Conservation (phyloP, 2,888 invertebrate genomes). For the Acronicta psi region DNA sequence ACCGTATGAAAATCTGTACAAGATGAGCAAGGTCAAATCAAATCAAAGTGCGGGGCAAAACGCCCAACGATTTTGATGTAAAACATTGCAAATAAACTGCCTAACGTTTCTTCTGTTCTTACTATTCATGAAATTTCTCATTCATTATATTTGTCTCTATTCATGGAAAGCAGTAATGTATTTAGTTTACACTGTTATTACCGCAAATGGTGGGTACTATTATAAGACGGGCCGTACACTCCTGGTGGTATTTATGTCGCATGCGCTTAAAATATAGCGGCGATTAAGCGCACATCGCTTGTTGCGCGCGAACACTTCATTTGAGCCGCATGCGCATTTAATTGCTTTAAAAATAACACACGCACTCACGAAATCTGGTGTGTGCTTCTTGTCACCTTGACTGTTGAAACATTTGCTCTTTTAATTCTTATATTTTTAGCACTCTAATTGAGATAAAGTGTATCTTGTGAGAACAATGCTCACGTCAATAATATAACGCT, state of each 20-base stretch:
- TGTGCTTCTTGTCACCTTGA: background rate
- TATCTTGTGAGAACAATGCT: too few species aligned
- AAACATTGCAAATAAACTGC: too few species aligned
- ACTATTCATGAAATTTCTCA: too few species aligned
- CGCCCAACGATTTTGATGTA: too few species aligned
- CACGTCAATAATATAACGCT: too few species aligned
- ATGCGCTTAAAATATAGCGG: conserved; percentile 39
- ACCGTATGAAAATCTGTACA: too few species aligned
- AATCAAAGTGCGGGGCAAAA: too few species aligned
- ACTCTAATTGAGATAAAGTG: too few species aligned
- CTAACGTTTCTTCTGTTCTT: too few species aligned
- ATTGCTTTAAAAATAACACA: conserved; percentile 69
- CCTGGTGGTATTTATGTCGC: conserved; percentile 22
- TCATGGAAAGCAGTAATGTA: background rate
- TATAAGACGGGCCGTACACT: conserved; percentile 1
- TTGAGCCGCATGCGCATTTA: conserved; percentile 56
- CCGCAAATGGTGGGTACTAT: conserved; percentile 18
- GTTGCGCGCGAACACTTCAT: conserved; percentile 54
- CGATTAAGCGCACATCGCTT: conserved; percentile 51
- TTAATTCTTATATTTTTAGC: too few species aligned
- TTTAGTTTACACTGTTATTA: conserved; percentile 1
- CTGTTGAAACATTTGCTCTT: background rate
- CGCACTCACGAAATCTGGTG: background rate
- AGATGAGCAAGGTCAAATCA: too few species aligned
- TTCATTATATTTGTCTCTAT: too few species aligned